A percentile compares a stretch with the other conserved stretches of the same genome.
These are phyloP conservation scores for Drosophila formosana DNA, from an alignment of 2,888 invertebrate genomes.

Conservation along the genomic window DNA sequence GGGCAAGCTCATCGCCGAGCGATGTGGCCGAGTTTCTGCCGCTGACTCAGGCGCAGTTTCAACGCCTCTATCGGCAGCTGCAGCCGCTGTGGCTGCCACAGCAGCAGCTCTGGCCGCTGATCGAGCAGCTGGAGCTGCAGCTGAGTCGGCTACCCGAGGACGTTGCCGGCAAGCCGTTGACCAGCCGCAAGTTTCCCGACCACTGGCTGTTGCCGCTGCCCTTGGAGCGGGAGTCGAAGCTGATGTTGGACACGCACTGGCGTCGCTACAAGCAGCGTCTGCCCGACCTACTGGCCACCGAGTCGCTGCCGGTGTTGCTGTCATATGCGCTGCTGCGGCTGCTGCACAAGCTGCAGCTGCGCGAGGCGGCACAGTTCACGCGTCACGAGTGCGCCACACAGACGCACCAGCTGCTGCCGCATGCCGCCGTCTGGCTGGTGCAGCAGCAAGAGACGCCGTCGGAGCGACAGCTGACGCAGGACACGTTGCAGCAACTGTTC, in stretches of 20 bases:
- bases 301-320: slow-evolving; percentile 12
- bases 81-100: slow-evolving; percentile 2
- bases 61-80: slow-evolving; percentile 14
- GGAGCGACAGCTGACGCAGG: slow-evolving; percentile 2
- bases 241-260: background rate
- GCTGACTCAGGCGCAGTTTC: slow-evolving; percentile 2
- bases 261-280: slow-evolving; percentile 2
- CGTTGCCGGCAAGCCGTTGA: background rate
- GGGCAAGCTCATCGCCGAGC: slow-evolving; percentile 8
- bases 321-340: slow-evolving; percentile 47
- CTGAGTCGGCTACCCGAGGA: background rate
- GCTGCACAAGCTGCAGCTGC: slow-evolving; percentile 21
- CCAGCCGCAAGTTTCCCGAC: background rate
- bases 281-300: background rate
- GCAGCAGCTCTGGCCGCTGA: slow-evolving; percentile 21
- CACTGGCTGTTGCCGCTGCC: slow-evolving; percentile 53
- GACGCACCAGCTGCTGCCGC: slow-evolving; percentile 47
- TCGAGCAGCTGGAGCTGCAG: slow-evolving; percentile 30
- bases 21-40: background rate
- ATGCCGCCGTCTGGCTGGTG: slow-evolving; percentile 62
- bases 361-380: slow-evolving; percentile 10
- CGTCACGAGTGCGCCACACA: slow-evolving; percentile 51
- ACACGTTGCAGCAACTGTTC: slow-evolving; percentile 48
- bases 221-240: background rate
- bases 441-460: slow-evolving; percentile 16